phyloP scores from a whole-genome alignment of 2,888 invertebrate genomes.

The Eupeodes luniger region DNA sequence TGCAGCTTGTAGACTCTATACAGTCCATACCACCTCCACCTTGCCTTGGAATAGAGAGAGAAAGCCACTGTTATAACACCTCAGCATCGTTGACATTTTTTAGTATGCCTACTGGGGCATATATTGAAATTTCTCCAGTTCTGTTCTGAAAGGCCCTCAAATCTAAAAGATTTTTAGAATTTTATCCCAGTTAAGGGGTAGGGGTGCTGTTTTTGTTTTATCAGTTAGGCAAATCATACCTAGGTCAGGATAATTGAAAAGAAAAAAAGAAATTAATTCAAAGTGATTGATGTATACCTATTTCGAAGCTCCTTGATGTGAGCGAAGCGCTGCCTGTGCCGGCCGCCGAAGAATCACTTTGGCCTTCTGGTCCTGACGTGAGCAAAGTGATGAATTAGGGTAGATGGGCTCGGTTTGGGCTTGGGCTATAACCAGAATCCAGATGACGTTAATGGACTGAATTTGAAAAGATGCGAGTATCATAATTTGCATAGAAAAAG shows the following conservation, averaged over 20 bases:
- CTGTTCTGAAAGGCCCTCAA: slow-evolving; percentile 25
- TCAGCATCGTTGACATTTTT: slow-evolving; percentile 35
- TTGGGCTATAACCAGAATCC: neutral
- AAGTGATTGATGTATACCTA: slow-evolving; percentile 57
- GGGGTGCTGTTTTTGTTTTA: neutral
- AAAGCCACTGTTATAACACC: slow-evolving; percentile 18
- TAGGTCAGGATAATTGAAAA: slow-evolving; percentile 49
- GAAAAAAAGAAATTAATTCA: slow-evolving; percentile 46
- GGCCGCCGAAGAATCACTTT: slow-evolving; percentile 22
- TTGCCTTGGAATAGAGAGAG: neutral
- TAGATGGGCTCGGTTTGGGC: neutral
- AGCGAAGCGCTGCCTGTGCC: too few relatives aligned
- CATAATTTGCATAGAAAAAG: slow-evolving; percentile 43
- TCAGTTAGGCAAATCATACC: slow-evolving; percentile 21
- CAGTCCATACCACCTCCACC: neutral
- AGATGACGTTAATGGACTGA: slow-evolving; percentile 65
- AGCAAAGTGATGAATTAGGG: neutral
- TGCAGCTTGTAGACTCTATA: too few relatives aligned
- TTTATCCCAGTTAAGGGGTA: neutral
- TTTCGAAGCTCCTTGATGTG: slow-evolving; percentile 35
- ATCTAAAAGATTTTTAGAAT: slow-evolving; percentile 33
- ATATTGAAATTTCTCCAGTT: neutral
- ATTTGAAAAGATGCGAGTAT: slow-evolving; percentile 40
- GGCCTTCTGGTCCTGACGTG: neutral
- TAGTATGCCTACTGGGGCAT: slow-evolving; percentile 46